Evolutionary conservation across 1,140 invertebrate genomes (phyloP).

Genomic region (Magallana angulata): DNA sequence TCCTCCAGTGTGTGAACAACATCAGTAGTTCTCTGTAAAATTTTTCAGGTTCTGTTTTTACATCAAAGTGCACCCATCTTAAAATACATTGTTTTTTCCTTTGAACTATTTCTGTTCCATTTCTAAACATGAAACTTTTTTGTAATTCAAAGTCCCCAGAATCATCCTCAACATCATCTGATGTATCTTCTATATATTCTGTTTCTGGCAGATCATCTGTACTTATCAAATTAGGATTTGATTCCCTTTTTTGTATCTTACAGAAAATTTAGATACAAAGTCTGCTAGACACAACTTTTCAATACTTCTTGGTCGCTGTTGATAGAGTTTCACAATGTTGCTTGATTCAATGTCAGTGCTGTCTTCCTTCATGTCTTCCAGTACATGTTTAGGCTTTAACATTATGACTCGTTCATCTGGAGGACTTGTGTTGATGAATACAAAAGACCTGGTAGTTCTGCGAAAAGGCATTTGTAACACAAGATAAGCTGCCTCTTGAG

Average conservation of each 20-base stretch:
- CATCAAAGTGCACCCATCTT: constrained; percentile 47
- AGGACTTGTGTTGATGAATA: constrained; percentile 58
- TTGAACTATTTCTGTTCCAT: background rate
- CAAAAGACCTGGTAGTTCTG: constrained; percentile 43
- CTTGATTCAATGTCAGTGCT: constrained; percentile 53
- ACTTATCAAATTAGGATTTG: background rate
- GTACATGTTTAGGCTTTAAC: constrained; percentile 44
- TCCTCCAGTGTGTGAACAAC: constrained; percentile 56
- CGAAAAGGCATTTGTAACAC: constrained; percentile 58
- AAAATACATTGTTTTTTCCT: constrained; percentile 49
- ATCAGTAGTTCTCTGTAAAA: constrained; percentile 55
- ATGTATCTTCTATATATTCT: no score
- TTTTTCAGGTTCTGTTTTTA: constrained; percentile 53
- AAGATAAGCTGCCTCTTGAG: constrained; percentile 55
- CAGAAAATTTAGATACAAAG: constrained; percentile 51
- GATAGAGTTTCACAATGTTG: constrained; percentile 48
- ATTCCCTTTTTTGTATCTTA: constrained; percentile 46
- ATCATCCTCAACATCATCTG: constrained; percentile 51
- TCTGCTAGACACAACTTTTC: constrained; percentile 54
- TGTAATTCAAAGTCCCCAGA: background rate
- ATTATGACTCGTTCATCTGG: constrained; percentile 52
- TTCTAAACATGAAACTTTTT: background rate
- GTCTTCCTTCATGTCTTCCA: constrained; percentile 40
- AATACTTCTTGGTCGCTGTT: constrained; percentile 45
- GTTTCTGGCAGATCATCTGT: background rate